These are phyloP conservation scores for Xestia sexstrigata DNA, from an alignment of 2,888 invertebrate genomes.

Conservation along the genomic window DNA sequence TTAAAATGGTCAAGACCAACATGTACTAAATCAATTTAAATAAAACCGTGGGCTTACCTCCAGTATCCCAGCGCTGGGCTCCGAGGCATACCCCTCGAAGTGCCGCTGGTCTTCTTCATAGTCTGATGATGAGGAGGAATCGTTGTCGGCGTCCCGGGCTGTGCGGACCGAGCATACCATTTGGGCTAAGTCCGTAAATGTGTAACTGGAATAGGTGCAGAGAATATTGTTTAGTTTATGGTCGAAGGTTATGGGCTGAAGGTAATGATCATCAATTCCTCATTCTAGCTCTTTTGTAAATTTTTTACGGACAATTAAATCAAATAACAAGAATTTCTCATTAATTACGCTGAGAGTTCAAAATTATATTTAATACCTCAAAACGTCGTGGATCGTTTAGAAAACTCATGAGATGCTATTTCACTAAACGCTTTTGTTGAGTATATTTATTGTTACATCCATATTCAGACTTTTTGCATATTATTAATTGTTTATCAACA, in stretches of 20 bases:
- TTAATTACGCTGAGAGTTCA: too few species aligned
- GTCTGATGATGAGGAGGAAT: slow-evolving; percentile 91
- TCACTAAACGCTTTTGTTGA: not conserved
- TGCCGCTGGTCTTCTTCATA: slow-evolving; percentile 93
- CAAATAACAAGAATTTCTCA: too few species aligned
- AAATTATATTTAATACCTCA: too few species aligned
- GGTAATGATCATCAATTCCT: not conserved
- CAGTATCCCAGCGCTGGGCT: slow-evolving; percentile 91
- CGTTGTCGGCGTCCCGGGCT: slow-evolving; percentile 83
- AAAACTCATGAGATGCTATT: not conserved
- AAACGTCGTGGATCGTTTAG: not conserved
- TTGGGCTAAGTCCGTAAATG: slow-evolving; percentile 97
- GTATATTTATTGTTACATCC: not conserved
- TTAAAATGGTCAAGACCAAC: not conserved
- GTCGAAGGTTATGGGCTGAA: too few species aligned
- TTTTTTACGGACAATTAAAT: not conserved
- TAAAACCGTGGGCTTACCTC: slow-evolving; percentile 77
- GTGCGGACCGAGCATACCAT: slow-evolving; percentile 96
- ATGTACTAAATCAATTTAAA: not conserved
- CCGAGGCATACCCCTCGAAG: slow-evolving; percentile 96
- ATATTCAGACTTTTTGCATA: not conserved
- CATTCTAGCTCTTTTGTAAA: not conserved
- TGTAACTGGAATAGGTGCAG: slow-evolving; percentile 89
- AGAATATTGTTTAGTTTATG: slow-evolving; percentile 11
- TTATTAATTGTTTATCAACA: not conserved